Percentiles rank a stretch among this genome's conserved stretches.
Conservation (phyloP, 2,797 vertebrate species). For the Taenioides sp. region DNA sequence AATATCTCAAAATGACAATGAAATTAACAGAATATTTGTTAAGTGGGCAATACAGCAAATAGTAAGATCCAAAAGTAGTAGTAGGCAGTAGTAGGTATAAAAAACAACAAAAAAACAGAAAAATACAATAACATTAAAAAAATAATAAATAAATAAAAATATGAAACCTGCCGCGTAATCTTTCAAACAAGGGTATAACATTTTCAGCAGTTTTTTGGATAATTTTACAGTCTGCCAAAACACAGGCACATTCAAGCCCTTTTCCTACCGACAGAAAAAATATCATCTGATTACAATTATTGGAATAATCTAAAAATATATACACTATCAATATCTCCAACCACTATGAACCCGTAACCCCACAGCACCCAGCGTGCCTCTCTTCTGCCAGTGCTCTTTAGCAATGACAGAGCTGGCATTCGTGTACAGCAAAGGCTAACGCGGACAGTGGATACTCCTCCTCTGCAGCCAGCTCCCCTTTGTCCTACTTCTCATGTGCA, state of each 20-base stretch:
- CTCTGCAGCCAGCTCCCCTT: constrained; percentile 20
- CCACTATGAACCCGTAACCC: not conserved
- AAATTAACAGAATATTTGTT: too few species aligned
- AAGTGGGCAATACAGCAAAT: too few species aligned
- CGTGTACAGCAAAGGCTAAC: constrained; percentile 45
- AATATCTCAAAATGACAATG: too few species aligned
- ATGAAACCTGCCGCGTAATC: not conserved
- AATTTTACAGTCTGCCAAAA: too few species aligned
- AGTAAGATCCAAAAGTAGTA: too few species aligned
- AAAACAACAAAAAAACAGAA: too few species aligned
- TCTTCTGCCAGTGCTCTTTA: not conserved
- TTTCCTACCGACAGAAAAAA: not conserved
- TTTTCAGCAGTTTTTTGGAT: too few species aligned
- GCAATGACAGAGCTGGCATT: not conserved
- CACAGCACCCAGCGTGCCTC: not conserved
- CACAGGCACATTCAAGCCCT: not conserved
- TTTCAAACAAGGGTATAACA: not conserved
- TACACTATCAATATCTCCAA: not conserved
- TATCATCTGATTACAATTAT: too few species aligned
- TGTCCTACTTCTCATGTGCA: constrained; percentile 14
- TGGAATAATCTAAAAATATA: too few species aligned
- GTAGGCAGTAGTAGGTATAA: too few species aligned
- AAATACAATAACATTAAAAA: too few species aligned
- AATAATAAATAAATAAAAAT: not conserved
- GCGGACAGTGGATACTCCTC: constrained; percentile 13